Evolutionary conservation across 30 jellyfish, hydroid and myxozoan genomes (phyloP).

Genomic region (Nemopilema nomurai): DNA sequence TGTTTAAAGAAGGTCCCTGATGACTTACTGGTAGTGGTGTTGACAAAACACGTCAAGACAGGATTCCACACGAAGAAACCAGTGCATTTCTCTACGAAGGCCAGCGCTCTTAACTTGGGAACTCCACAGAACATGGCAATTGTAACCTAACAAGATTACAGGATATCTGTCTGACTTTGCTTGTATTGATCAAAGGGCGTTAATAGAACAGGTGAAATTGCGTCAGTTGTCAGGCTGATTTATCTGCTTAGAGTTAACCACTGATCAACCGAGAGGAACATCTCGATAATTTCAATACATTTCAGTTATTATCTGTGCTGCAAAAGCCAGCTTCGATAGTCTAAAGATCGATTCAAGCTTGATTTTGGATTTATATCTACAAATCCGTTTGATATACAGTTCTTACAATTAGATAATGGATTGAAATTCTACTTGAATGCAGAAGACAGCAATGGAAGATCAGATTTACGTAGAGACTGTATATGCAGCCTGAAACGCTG

Average conservation of each 20-base stretch:
- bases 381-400: no score
- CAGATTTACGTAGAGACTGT: no score
- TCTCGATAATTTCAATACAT: not conserved
- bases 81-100: no score
- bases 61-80: no score
- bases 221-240: not conserved
- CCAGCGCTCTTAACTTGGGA: not conserved
- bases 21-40: not conserved
- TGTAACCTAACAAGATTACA: not conserved
- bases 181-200: no score
- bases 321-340: no score
- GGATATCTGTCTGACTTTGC: not conserved
- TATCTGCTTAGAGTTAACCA: not conserved
- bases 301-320: not conserved
- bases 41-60: no score
- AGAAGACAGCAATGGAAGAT: no score
- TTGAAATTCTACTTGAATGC: no score
- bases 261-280: not conserved
- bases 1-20: not conserved
- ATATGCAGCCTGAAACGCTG: no score
- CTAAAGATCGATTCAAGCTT: not conserved
- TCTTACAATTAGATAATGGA: no score
- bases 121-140: not conserved
- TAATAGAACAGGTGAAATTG: not conserved
- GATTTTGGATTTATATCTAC: not conserved